Evolutionary conservation across 1,140 invertebrate species (phyloP).

Genomic region (Zaprionus tsacasi): DNA sequence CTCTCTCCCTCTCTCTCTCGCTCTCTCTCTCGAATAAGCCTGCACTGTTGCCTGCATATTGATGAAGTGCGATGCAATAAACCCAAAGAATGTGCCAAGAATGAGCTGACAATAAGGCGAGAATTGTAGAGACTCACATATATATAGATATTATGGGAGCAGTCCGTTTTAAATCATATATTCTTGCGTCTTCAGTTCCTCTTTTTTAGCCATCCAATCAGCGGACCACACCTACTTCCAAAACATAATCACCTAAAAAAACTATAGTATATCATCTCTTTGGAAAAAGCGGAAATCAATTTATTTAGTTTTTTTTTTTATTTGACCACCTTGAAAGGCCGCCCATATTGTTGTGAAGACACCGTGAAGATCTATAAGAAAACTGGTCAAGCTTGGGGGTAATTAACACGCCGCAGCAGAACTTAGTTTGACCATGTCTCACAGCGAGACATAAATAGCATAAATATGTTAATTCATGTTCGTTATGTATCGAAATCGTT

Average conservation of each 20-base stretch:
- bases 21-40: background rate
- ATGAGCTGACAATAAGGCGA: conserved; percentile 28
- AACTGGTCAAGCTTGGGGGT: conserved; percentile 42
- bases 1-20: no score
- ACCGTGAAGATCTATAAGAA: conserved; percentile 26
- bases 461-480: conserved; percentile 66
- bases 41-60: conserved; percentile 65
- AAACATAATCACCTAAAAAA: conserved; percentile 2
- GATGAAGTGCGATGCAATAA: conserved; percentile 47
- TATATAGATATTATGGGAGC: no score
- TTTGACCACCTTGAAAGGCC: conserved; percentile 27
- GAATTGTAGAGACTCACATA: background rate
- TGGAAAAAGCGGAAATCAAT: conserved; percentile 36
- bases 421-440: conserved; percentile 48
- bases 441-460: conserved; percentile 59
- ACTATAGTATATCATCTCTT: background rate
- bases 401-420: conserved; percentile 54
- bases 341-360: conserved; percentile 18
- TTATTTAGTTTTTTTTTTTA: conserved; percentile 5
- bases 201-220: background rate
- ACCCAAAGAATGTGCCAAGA: conserved; percentile 39
- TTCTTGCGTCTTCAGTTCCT: no score
- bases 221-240: background rate
- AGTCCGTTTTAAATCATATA: no score
- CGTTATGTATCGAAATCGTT: conserved; percentile 12